Evolutionary conservation across 2,113 vertebrate species (phyloP).

Genomic region (Brachyistius frenatus): DNA sequence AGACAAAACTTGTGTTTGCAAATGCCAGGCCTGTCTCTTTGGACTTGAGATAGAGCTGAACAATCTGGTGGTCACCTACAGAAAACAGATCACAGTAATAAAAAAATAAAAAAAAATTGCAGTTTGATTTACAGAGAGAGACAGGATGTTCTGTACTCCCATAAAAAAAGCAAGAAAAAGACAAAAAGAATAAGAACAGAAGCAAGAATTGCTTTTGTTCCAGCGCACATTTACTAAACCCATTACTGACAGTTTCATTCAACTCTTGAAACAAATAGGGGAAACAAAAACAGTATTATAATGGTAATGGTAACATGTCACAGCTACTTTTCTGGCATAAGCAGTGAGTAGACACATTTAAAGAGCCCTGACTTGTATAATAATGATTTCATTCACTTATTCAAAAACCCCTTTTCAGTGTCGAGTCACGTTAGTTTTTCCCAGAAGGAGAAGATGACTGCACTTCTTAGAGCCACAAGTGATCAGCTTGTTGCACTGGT

Average conservation of each 20-base stretch:
- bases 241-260: background rate
- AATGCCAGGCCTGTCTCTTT: slow-evolving; percentile 98
- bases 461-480: slow-evolving; percentile 68
- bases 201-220: background rate
- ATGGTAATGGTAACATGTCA: slow-evolving; percentile 3
- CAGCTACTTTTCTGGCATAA: background rate
- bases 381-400: slow-evolving; percentile 23
- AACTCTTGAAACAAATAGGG: slow-evolving; percentile 1
- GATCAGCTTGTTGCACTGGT: slow-evolving; percentile 63
- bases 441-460: slow-evolving; percentile 23
- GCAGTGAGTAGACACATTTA: slow-evolving; percentile 2
- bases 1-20: slow-evolving; percentile 97
- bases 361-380: slow-evolving; percentile 1
- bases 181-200: background rate
- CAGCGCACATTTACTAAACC: background rate
- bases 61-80: slow-evolving; percentile 96
- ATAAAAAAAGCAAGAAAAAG: background rate
- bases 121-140: background rate
- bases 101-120: background rate
- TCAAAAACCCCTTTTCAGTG: slow-evolving; percentile 9
- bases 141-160: background rate
- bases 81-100: slow-evolving; percentile 3
- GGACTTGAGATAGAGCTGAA: slow-evolving; percentile 97
- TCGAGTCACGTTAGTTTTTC: slow-evolving; percentile 17
- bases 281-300: slow-evolving; percentile 18